phyloP scores from a whole-genome alignment of 2,797 vertebrate species.

The Zalophus californianus region DNA sequence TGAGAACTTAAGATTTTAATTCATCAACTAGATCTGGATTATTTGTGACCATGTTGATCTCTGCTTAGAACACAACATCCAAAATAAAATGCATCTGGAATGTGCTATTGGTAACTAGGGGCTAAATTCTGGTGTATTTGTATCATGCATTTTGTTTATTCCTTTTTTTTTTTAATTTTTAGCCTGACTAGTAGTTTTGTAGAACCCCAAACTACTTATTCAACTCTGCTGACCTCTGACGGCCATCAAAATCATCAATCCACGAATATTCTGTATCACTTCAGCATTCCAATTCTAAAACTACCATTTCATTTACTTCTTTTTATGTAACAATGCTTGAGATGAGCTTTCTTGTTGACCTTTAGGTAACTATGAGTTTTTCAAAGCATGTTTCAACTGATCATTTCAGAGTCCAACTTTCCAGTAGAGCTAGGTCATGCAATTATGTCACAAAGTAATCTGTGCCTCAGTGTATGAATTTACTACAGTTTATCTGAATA shows the following conservation, averaged over 20 bases:
- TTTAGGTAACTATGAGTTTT: conserved; percentile 48
- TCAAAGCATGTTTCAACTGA: conserved; percentile 27
- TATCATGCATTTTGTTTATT: not conserved
- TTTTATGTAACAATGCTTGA: conserved; percentile 33
- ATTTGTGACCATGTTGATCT: not conserved
- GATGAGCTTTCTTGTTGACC: conserved; percentile 20
- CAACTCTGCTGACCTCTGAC: not conserved
- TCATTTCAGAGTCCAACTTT: conserved; percentile 27
- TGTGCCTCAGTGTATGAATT: conserved; percentile 4
- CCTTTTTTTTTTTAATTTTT: not conserved
- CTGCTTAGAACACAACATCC: not conserved
- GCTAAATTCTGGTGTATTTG: not conserved
- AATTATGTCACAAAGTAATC: not conserved
- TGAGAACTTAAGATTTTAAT: conserved; percentile 31
- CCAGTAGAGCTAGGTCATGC: not conserved
- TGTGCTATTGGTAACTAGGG: not conserved
- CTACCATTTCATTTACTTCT: conserved; percentile 5
- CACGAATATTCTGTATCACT: conserved; percentile 39
- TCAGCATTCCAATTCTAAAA: conserved; percentile 54
- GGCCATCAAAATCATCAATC: not conserved
- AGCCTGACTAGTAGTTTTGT: not conserved
- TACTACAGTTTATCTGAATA: conserved; percentile 14
- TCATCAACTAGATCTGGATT: not conserved
- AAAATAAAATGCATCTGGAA: conserved; percentile 22
- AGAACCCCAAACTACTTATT: not conserved